A percentile compares a stretch with the other conserved stretches of the same genome.
phyloP scores from a whole-genome alignment of 1,140 invertebrate species.

The Drosophila baimaii region DNA sequence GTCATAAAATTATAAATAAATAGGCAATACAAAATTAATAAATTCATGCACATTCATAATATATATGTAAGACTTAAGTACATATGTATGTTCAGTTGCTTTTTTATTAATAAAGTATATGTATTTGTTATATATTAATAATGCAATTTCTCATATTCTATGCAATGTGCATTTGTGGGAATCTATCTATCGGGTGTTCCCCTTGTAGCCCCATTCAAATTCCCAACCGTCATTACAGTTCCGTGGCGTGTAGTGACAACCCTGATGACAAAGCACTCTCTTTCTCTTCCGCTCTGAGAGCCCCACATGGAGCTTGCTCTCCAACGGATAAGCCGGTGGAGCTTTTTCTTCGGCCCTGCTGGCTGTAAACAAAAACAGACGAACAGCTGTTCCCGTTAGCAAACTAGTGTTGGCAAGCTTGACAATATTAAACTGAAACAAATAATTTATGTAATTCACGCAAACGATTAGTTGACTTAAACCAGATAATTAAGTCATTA shows the following conservation, averaged over 20 bases:
- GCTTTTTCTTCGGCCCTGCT: slow-evolving; percentile 15
- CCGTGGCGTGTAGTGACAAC: not conserved
- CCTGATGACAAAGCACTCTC: not conserved
- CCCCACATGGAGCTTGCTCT: not conserved
- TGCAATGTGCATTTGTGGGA: no score
- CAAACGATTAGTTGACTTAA: slow-evolving; percentile 21
- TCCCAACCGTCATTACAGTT: not conserved
- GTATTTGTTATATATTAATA: no score
- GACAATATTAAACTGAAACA: not conserved
- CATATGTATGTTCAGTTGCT: no score
- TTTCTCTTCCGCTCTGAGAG: slow-evolving; percentile 4
- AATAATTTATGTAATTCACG: slow-evolving; percentile 18
- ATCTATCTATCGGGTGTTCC: no score
- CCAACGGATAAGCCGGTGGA: not conserved
- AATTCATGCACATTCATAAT: no score
- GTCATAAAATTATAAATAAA: no score
- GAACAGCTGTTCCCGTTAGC: slow-evolving; percentile 49
- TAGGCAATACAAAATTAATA: no score
- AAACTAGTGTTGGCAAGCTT: slow-evolving; percentile 27
- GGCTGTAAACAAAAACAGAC: slow-evolving; percentile 56
- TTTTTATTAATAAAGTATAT: no score
- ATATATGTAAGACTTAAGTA: no score
- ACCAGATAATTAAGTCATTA: slow-evolving; percentile 39
- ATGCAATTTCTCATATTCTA: no score
- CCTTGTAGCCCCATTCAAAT: not conserved